Conservation (phyloP, 2,113 vertebrate species). For the Donacobius atricapilla region DNA sequence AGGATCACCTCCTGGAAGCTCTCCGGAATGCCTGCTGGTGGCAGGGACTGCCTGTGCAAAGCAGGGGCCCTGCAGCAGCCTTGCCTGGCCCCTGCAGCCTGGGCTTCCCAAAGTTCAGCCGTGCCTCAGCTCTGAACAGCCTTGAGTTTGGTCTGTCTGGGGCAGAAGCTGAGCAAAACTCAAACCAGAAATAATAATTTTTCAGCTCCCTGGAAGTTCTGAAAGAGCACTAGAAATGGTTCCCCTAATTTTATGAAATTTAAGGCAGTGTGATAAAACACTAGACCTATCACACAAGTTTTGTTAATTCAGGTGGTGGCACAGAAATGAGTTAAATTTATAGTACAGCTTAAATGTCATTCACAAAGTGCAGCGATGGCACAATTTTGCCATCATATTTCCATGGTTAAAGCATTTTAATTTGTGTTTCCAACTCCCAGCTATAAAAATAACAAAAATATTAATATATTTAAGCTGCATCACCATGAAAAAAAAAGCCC, state of each 20-base stretch:
- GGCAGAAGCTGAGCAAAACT: not conserved
- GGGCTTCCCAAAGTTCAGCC: not conserved
- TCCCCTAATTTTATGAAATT: not conserved
- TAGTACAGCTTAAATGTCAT: not conserved
- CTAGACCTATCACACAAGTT: not conserved
- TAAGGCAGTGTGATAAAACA: not conserved
- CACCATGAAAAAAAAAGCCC: fast-evolving
- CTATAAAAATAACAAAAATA: not conserved
- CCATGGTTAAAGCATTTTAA: not conserved
- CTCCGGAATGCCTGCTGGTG: not conserved
- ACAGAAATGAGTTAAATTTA: not conserved
- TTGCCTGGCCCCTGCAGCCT: not conserved
- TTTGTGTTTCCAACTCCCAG: not conserved
- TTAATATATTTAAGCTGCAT: not conserved
- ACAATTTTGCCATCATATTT: not conserved
- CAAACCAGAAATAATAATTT: not conserved
- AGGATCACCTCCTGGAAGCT: constrained; percentile 16
- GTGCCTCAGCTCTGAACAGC: fast-evolving
- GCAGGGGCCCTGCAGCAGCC: not conserved
- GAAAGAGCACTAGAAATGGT: not conserved
- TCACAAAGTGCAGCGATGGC: not conserved
- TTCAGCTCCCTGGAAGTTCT: not conserved
- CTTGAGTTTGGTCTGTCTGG: not conserved
- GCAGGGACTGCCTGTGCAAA: not conserved
- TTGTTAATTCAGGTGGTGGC: not conserved